Conservation (phyloP, 2,888 invertebrate species). For the Leptopilina myrica region DNA sequence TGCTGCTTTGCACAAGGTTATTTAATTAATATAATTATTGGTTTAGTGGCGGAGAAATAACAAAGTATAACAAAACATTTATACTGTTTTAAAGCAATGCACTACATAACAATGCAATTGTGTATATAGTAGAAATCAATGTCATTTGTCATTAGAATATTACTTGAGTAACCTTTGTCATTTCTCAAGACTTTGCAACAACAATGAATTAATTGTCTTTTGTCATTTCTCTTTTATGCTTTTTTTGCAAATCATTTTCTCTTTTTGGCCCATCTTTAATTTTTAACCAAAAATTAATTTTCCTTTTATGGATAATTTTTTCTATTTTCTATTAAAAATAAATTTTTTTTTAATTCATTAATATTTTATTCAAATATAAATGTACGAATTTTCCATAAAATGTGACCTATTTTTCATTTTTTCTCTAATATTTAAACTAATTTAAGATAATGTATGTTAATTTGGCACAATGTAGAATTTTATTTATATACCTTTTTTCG, state of each 20-base stretch:
- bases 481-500: neutral
- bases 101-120: constrained; percentile 18
- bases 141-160: constrained; percentile 36
- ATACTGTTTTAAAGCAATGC: constrained; percentile 10
- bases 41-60: neutral
- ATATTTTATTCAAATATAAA: neutral
- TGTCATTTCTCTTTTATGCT: constrained; percentile 27
- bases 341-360: neutral
- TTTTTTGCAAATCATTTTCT: neutral
- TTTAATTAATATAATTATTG: constrained; percentile 16
- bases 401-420: neutral
- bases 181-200: neutral
- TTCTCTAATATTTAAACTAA: neutral
- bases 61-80: neutral
- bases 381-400: neutral
- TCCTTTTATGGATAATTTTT: too few relatives aligned
- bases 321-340: neutral
- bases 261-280: neutral
- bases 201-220: constrained; percentile 37
- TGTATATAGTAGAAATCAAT: constrained; percentile 21
- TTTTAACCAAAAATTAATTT: neutral
- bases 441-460: neutral
- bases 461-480: neutral
- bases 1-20: constrained; percentile 6
- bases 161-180: neutral